Percentiles rank a stretch among this genome's conserved stretches.
These are phyloP conservation scores for Limosa lapponica DNA, from an alignment of 2,797 vertebrate species.

Conservation along the genomic window DNA sequence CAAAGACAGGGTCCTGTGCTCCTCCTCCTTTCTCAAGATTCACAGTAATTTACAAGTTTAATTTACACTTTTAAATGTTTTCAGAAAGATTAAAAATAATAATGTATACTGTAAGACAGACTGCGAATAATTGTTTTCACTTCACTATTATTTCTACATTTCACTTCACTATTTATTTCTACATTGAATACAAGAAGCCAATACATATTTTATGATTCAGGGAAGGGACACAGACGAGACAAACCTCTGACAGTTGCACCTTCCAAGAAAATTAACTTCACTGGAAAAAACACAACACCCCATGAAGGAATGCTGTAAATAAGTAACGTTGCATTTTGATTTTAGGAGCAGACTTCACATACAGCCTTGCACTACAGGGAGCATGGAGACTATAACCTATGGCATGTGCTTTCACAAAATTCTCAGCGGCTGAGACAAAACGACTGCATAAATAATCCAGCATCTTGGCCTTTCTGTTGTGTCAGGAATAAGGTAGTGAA, in stretches of 20 bases:
- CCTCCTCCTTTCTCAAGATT: not conserved
- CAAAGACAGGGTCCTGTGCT: rapidly evolving
- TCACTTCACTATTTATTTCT: not conserved
- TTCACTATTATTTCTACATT: not conserved
- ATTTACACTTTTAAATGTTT: not conserved
- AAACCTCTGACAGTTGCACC: not conserved
- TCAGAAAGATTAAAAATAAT: not conserved
- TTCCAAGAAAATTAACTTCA: not conserved
- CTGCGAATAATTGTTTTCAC: not conserved
- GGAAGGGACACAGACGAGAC: not conserved
- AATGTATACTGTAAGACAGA: not conserved
- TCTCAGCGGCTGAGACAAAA: not conserved
- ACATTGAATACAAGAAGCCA: not conserved
- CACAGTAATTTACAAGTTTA: not conserved
- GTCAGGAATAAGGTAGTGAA: not conserved
- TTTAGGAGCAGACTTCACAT: not conserved
- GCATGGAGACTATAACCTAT: not conserved
- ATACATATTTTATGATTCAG: not conserved
- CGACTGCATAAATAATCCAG: not conserved
- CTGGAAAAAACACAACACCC: not conserved
- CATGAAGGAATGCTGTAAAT: not conserved
- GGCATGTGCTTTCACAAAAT: not conserved
- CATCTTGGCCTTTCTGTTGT: not conserved
- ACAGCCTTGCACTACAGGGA: not conserved
- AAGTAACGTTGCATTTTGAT: not conserved